Conservation (phyloP, 1,140 invertebrate genomes). For the Hycleus phaleratus region DNA sequence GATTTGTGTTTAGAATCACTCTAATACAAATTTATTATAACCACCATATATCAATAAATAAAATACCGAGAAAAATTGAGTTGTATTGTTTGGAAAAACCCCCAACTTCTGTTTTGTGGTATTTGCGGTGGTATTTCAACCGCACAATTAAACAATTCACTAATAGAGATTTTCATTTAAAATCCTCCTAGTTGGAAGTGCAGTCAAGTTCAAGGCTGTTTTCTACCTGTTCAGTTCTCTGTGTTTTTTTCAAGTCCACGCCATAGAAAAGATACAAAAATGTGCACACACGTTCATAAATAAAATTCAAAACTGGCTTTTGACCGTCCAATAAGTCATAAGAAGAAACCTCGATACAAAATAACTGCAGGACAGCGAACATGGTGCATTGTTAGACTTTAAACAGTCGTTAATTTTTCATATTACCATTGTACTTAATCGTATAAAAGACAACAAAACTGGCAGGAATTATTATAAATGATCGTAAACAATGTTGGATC, state of each 20-base stretch:
- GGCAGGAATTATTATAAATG: too few species aligned
- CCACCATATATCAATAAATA: not conserved
- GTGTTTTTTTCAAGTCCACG: too few species aligned
- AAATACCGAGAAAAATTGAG: not conserved
- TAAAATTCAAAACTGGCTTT: conserved; percentile 16
- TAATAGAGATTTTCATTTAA: too few species aligned
- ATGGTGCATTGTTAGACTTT: too few species aligned
- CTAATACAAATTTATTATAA: conserved; percentile 4
- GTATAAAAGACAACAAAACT: too few species aligned
- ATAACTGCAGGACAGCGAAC: not conserved
- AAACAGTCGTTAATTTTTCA: too few species aligned
- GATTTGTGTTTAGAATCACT: conserved; percentile 2
- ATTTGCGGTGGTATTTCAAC: too few species aligned
- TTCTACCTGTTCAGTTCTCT: conserved; percentile 6
- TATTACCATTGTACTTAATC: too few species aligned
- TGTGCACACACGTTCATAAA: conserved; percentile 10
- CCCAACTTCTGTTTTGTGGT: too few species aligned
- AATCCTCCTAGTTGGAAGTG: not conserved
- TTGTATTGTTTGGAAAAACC: not conserved
- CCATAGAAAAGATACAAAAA: conserved; percentile 1
- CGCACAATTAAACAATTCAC: too few species aligned
- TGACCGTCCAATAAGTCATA: conserved; percentile 15
- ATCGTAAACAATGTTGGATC: too few species aligned
- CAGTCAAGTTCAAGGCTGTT: conserved; percentile 10
- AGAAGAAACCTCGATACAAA: conserved; percentile 10